phyloP scores from a whole-genome alignment of 2,797 vertebrate species.

The Spinibarbus caldwelli region DNA sequence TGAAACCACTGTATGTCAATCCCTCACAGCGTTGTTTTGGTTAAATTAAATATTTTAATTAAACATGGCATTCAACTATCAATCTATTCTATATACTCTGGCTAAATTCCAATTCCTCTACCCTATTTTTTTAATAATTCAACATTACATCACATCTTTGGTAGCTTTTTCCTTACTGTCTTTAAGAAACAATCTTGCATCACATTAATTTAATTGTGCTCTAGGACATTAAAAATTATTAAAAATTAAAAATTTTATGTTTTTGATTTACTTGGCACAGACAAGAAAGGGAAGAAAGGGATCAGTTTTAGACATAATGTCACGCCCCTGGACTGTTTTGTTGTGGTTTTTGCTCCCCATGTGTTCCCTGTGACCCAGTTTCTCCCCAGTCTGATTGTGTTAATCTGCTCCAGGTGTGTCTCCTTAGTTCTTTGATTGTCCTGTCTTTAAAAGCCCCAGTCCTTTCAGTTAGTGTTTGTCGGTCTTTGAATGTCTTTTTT shows the following conservation, averaged over 20 bases:
- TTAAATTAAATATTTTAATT: background rate
- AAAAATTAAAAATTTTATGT: too few species aligned
- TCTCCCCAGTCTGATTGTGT: too few species aligned
- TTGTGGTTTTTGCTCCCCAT: too few species aligned
- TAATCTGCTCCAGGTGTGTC: too few species aligned
- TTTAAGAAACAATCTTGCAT: background rate
- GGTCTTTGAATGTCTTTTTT: too few species aligned
- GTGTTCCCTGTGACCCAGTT: too few species aligned
- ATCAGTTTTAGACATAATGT: slow-evolving; percentile 55
- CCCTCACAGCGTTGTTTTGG: background rate
- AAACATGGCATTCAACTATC: background rate
- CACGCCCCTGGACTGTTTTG: too few species aligned
- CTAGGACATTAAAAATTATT: slow-evolving; percentile 24
- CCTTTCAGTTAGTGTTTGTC: too few species aligned
- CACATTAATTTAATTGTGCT: background rate
- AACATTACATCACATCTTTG: background rate
- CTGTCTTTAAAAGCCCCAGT: too few species aligned
- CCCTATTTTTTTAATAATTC: background rate
- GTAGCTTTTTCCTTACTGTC: background rate
- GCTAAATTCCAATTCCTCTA: background rate
- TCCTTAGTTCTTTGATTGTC: too few species aligned
- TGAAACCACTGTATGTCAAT: background rate
- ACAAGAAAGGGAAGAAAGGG: slow-evolving; percentile 35
- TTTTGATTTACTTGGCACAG: slow-evolving; percentile 16
- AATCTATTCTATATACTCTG: background rate